Evolutionary conservation across 2,888 invertebrate genomes (phyloP).

Genomic region (Drosophila kuntzei): DNA sequence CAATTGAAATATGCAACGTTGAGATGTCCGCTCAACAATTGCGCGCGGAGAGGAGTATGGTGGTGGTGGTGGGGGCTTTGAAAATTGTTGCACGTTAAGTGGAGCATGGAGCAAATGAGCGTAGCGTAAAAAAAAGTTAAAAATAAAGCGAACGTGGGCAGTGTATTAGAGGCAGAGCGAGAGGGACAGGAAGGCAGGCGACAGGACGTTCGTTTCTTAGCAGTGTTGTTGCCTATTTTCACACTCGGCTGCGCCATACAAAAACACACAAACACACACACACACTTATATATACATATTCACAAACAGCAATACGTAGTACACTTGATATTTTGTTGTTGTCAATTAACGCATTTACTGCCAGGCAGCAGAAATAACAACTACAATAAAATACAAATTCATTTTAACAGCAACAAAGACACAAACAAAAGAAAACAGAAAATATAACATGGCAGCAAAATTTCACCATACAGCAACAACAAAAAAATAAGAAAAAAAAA

Average conservation of each 20-base stretch:
- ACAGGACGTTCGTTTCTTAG: constrained; percentile 63
- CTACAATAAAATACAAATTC: constrained; percentile 50
- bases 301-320: constrained; percentile 28
- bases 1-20: constrained; percentile 70
- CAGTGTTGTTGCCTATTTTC: constrained; percentile 55
- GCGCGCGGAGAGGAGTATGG: constrained; percentile 10
- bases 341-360: constrained; percentile 76
- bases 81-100: constrained; percentile 76
- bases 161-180: constrained; percentile 28
- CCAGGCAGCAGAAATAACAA: constrained; percentile 51
- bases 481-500: constrained; percentile 33
- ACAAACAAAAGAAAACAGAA: constrained; percentile 49
- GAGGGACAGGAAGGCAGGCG: constrained; percentile 22
- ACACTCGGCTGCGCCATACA: constrained; percentile 52
- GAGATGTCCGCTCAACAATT: constrained; percentile 41
- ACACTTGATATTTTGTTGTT: constrained; percentile 62
- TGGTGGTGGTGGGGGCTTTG: constrained; percentile 20
- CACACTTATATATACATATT: constrained; percentile 11
- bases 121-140: constrained; percentile 48
- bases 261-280: constrained; percentile 24
- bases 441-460: constrained; percentile 73
- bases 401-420: constrained; percentile 54
- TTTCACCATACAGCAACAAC: constrained; percentile 60
- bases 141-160: constrained; percentile 59
- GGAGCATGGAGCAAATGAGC: constrained; percentile 71